Percentiles rank a stretch among this genome's conserved stretches.
Conservation (phyloP, 2,797 vertebrate species). For the Acipenser oxyrinchus region DNA sequence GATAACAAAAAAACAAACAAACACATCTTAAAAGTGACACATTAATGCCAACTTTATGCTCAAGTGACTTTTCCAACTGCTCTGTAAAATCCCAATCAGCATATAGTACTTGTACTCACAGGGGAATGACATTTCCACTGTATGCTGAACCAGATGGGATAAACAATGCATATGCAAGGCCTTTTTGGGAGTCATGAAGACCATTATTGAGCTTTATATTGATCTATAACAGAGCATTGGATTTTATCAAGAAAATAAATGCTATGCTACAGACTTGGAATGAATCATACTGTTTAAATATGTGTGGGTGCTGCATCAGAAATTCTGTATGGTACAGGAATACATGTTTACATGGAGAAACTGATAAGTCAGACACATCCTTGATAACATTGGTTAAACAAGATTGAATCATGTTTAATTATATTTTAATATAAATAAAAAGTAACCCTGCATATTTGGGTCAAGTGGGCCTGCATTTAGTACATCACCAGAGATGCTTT, state of each 20-base stretch:
- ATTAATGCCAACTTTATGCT: too few species aligned
- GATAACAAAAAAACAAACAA: too few species aligned
- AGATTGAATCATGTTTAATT: background rate
- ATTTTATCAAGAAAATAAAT: background rate
- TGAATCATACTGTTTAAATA: background rate
- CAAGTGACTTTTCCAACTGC: background rate
- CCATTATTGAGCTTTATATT: slow-evolving; percentile 10
- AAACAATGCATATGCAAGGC: slow-evolving; percentile 1
- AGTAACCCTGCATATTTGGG: too few species aligned
- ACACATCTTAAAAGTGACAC: too few species aligned
- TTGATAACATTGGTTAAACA: background rate
- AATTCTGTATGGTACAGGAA: background rate
- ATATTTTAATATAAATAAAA: too few species aligned
- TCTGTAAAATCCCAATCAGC: background rate
- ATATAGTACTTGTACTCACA: background rate
- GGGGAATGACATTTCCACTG: slow-evolving; percentile 7
- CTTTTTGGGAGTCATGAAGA: slow-evolving; percentile 7
- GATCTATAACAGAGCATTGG: background rate
- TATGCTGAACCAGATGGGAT: slow-evolving; percentile 4
- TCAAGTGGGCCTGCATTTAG: too few species aligned
- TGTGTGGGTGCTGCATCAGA: background rate
- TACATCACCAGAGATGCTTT: too few species aligned
- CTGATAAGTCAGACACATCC: background rate
- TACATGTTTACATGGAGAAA: background rate
- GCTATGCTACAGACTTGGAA: too few species aligned